Evolutionary conservation across 1,140 invertebrate species (phyloP), one percentile per base, ranked within the genome.

Genomic region (Dryas iulia): DNA sequence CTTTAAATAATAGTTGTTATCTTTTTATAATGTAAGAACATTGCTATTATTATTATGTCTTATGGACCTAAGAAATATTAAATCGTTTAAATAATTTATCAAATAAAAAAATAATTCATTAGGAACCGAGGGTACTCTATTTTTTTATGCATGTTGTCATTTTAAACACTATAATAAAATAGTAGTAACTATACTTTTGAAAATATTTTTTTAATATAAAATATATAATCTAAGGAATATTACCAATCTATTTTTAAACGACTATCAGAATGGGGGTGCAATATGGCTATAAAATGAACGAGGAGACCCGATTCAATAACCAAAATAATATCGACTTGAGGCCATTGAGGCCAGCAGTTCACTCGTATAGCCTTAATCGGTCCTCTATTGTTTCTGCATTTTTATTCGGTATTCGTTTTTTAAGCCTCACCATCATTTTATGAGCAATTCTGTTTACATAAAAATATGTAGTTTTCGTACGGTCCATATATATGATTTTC

Each of bases 221-320:
- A n/a, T n/a, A n/a, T n/a, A n/a, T n/a, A n/a, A n/a, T n/a, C n/a
- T n/a, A n/a, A n/a, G n/a, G n/a, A n/a, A n/a, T n/a, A n/a, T n/a
- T n/a, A n/a, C n/a, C n/a, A n/a, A n/a, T n/a, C n/a, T n/a, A 39
- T 39, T 39, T 18, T 39, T 39, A 39, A 39, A 39, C 33, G n/a
- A 39, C 4, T 1, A 18, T 39, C 24, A 28, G 24, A 61, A 14
- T 28, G 11, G 21, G 35, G 10, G 21, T 61, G 35, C 35, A 61
- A 12, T 61, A 25, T n/a, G 4, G 18, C 33, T 24, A 47, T 47
- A 61, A 61, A 47, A 24, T 47, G n/a, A 7, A 25, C 8, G 11
- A 47, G 11, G 10, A 61, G n/a, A 23, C 7, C 25, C 24, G 47
- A 61, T 61, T 61, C 24, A 61, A 61, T 61, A 21, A 52, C 59